Conservation (phyloP, 2,797 vertebrate genomes). For the Molossus molossus region DNA sequence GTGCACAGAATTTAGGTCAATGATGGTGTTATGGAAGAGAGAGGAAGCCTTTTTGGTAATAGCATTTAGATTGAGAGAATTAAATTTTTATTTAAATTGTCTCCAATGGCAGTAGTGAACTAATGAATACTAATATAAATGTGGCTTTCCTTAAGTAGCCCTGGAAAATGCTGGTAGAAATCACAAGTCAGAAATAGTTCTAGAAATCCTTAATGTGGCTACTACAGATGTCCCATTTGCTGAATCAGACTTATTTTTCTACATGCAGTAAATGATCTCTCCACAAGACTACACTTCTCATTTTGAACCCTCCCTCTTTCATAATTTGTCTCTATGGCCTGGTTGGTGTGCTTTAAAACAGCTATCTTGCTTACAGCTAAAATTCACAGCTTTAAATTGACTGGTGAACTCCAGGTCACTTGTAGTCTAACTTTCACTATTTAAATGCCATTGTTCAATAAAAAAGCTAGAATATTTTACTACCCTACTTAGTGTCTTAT, state of each 20-base stretch:
- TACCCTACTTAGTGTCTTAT: neutral
- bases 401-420: conserved; percentile 12
- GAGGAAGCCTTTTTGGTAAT: conserved; percentile 23
- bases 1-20: neutral
- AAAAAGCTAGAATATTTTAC: conserved; percentile 35
- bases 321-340: conserved; percentile 41
- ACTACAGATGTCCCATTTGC: conserved; percentile 49
- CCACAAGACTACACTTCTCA: neutral
- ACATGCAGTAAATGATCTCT: conserved; percentile 24
- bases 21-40: conserved; percentile 49
- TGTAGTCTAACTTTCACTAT: neutral
- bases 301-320: conserved; percentile 35
- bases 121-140: conserved; percentile 42
- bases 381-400: conserved; percentile 35
- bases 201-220: conserved; percentile 59
- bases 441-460: conserved; percentile 21
- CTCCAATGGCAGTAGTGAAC: conserved; percentile 29
- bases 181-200: conserved; percentile 38
- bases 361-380: conserved; percentile 8
- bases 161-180: conserved; percentile 58
- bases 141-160: conserved; percentile 17
- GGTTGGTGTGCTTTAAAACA: conserved; percentile 69
- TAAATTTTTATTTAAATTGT: conserved; percentile 58
- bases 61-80: conserved; percentile 51
- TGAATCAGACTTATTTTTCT: conserved; percentile 61